A percentile compares a stretch with the other conserved stretches of the same genome.
These are phyloP conservation scores for Drosophila dives DNA, from an alignment of 2,888 invertebrate genomes.

Conservation along the genomic window DNA sequence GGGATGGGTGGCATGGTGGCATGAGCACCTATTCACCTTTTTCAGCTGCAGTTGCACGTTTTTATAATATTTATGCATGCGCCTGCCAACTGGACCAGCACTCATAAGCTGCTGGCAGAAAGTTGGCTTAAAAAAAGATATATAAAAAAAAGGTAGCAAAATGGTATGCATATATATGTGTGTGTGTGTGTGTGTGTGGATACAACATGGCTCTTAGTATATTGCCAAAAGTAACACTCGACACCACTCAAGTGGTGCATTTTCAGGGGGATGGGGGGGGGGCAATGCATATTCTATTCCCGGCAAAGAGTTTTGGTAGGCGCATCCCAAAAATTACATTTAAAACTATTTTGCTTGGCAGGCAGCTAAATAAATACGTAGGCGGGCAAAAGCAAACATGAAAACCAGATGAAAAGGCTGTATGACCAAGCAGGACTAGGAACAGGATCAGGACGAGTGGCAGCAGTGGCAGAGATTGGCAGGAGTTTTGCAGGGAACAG, in stretches of 20 bases:
- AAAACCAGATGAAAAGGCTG: conserved; percentile 59
- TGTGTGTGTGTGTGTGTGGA: conserved; percentile 23
- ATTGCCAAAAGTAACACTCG: conserved; percentile 78
- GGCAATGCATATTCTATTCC: conserved; percentile 55
- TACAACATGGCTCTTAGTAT: conserved; percentile 22
- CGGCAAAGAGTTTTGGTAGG: conserved; percentile 51
- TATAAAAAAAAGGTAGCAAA: conserved; percentile 15
- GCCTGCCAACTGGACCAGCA: conserved; percentile 71
- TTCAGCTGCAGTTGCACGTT: conserved; percentile 63
- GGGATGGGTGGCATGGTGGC: too few relatives aligned
- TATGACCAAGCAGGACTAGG: not conserved
- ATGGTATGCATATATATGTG: conserved; percentile 2
- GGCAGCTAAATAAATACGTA: conserved; percentile 52
- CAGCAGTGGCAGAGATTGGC: not conserved
- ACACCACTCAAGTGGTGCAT: conserved; percentile 56
- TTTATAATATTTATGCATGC: conserved; percentile 77
- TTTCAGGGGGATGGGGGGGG: too few relatives aligned
- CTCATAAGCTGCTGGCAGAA: conserved; percentile 45
- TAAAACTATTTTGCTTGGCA: conserved; percentile 71
- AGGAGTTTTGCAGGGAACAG: conserved; percentile 42
- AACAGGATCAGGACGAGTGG: not conserved
- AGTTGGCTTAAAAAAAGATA: conserved; percentile 33
- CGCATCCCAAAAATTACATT: conserved; percentile 72
- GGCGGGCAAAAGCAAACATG: conserved; percentile 53
- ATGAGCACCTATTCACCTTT: conserved; percentile 66